Evolutionary conservation across 2,113 vertebrate genomes (phyloP).

Genomic region (Cathartes aura): DNA sequence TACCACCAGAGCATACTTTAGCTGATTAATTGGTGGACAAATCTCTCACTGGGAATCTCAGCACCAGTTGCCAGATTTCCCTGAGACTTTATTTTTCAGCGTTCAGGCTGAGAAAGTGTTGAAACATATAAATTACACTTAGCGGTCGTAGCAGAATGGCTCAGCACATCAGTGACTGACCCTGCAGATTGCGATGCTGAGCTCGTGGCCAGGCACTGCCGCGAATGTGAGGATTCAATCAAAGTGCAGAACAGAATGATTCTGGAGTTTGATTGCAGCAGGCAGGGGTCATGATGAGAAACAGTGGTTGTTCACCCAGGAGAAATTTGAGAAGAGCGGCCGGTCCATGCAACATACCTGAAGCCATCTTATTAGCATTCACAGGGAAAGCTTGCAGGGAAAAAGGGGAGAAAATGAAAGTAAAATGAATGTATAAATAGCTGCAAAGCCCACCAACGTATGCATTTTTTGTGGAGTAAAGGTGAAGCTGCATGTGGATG

Average conservation of each 20-base stretch:
- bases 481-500: neutral
- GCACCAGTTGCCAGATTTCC: neutral
- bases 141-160: neutral
- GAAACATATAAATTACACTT: neutral
- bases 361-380: neutral
- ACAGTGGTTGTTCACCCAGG: neutral
- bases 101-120: neutral
- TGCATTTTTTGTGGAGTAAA: neutral
- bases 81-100: neutral
- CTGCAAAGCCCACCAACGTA: neutral
- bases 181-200: neutral
- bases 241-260: neutral
- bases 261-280: constrained; percentile 30
- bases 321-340: neutral
- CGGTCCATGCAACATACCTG: neutral
- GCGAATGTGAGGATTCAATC: neutral
- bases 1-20: neutral
- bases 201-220: neutral
- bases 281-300: constrained; percentile 10
- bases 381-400: neutral
- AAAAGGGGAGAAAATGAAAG: neutral
- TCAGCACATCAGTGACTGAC: neutral
- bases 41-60: neutral
- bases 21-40: neutral
- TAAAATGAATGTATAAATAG: neutral